phyloP scores from a whole-genome alignment of 2,797 vertebrate species.

The Enteromius anoplus region DNA sequence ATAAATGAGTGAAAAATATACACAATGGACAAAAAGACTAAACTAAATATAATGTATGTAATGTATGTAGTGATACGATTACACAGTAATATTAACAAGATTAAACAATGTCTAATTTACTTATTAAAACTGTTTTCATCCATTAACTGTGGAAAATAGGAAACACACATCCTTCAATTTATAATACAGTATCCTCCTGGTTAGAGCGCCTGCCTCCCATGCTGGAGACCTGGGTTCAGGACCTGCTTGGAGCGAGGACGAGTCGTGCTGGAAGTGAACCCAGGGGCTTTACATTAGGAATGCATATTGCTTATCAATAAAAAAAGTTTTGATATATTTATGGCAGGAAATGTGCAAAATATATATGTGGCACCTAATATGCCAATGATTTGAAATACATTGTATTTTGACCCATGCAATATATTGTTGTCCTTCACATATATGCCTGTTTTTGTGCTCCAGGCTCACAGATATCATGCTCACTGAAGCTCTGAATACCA shows the following conservation, averaged over 20 bases:
- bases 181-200: too few relatives aligned
- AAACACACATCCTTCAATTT: background rate
- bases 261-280: too few relatives aligned
- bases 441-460: too few relatives aligned
- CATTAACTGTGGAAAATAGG: background rate
- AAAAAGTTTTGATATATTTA: background rate
- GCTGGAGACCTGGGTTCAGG: too few relatives aligned
- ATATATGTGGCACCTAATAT: too few relatives aligned
- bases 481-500: background rate
- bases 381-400: too few relatives aligned
- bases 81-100: background rate
- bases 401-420: too few relatives aligned
- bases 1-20: too few relatives aligned
- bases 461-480: background rate
- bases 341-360: too few relatives aligned
- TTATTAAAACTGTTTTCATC: background rate
- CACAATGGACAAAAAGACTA: background rate
- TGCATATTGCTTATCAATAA: background rate
- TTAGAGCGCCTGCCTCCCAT: too few relatives aligned
- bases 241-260: too few relatives aligned
- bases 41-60: background rate
- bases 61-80: background rate
- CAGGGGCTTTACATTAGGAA: background rate
- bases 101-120: background rate
- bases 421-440: too few relatives aligned